These are phyloP conservation scores for Trematomus loennbergii DNA, from an alignment of 2,113 vertebrate genomes.

Conservation along the genomic window DNA sequence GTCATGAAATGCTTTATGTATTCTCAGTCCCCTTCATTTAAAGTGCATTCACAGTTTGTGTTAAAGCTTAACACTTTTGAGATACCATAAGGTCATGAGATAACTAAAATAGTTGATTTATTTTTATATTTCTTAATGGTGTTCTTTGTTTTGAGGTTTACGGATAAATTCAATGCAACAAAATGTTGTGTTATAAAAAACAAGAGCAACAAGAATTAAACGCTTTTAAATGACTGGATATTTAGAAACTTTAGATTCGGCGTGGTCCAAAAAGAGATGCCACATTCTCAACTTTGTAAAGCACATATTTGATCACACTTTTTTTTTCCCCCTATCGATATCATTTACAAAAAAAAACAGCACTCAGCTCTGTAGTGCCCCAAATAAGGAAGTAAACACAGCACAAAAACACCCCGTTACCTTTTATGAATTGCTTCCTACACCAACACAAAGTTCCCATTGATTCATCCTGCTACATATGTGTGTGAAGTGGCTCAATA, in stretches of 20 bases:
- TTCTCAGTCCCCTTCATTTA: neutral
- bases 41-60: conserved; percentile 1
- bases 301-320: no score
- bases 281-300: no score
- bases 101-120: neutral
- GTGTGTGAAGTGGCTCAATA: neutral
- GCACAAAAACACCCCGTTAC: neutral
- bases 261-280: no score
- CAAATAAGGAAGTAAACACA: neutral
- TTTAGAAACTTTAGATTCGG: no score
- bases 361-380: neutral
- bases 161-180: no score
- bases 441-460: neutral
- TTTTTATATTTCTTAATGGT: neutral
- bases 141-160: no score
- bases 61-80: neutral
- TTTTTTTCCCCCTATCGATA: no score
- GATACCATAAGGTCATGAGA: neutral
- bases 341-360: neutral
- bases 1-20: neutral
- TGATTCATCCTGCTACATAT: neutral
- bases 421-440: neutral
- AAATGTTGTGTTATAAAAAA: no score
- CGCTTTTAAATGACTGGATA: no score
- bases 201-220: no score